Percentiles rank a stretch among this genome's conserved stretches.
Evolutionary conservation across 2,113 vertebrate species (phyloP).

Genomic region (Sceloporus undulatus): DNA sequence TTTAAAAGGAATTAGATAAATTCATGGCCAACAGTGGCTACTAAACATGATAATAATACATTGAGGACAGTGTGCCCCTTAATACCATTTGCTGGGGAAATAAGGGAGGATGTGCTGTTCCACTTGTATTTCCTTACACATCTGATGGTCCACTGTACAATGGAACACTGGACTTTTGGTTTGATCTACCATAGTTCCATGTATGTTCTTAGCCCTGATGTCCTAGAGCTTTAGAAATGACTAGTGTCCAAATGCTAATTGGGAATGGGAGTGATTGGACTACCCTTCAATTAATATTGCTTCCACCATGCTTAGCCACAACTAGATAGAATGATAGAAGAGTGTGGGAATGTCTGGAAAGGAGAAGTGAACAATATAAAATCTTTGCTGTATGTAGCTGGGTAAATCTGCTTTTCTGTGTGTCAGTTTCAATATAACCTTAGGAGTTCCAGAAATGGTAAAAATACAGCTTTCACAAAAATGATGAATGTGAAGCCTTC

Average conservation of each 20-base stretch:
- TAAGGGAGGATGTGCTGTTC: too few relatives aligned
- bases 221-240: background rate
- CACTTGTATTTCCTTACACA: too few relatives aligned
- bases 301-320: background rate
- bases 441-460: conserved; percentile 37
- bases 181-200: background rate
- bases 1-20: too few relatives aligned
- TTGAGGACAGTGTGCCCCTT: too few relatives aligned
- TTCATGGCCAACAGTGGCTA: too few relatives aligned
- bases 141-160: too few relatives aligned
- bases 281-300: background rate
- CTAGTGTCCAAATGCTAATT: background rate
- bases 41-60: too few relatives aligned
- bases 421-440: conserved; percentile 27
- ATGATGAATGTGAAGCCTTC: background rate
- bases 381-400: background rate
- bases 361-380: conserved; percentile 21
- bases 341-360: background rate
- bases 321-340: background rate
- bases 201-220: background rate
- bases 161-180: background rate
- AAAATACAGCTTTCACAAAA: background rate
- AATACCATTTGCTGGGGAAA: too few relatives aligned
- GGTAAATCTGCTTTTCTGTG: background rate
- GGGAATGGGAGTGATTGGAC: too few relatives aligned